These are phyloP conservation scores for Bombus breviceps DNA, from an alignment of 1,140 invertebrate species.

Conservation along the genomic window DNA sequence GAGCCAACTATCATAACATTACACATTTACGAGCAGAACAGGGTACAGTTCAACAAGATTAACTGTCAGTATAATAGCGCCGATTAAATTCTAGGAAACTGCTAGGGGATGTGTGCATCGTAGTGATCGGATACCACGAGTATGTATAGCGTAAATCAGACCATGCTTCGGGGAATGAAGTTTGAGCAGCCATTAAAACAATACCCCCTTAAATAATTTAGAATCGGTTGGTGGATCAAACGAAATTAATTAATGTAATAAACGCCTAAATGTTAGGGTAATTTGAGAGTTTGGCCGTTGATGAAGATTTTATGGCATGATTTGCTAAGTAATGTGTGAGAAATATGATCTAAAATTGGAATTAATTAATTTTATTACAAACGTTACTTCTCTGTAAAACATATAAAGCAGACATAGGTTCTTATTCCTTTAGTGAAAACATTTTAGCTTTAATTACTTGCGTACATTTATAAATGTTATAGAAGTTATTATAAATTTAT, in stretches of 20 bases:
- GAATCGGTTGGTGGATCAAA: background rate
- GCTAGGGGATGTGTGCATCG: slow-evolving; percentile 18
- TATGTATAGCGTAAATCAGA: slow-evolving; percentile 9
- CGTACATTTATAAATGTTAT: too few relatives aligned
- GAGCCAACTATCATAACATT: slow-evolving; percentile 13
- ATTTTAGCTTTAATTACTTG: background rate
- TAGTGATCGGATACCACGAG: slow-evolving; percentile 12
- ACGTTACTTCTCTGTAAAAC: background rate
- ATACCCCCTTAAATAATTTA: background rate
- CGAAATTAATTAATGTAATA: background rate
- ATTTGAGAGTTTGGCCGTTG: background rate
- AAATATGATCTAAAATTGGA: background rate
- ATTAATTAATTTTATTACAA: background rate
- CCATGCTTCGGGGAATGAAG: background rate
- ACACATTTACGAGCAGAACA: slow-evolving; percentile 30
- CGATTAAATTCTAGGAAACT: slow-evolving; percentile 52
- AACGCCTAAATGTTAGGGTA: background rate
- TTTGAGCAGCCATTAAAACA: slow-evolving; percentile 2
- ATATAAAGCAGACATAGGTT: background rate
- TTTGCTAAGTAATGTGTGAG: background rate
- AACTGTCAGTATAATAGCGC: slow-evolving; percentile 46
- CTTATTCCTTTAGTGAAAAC: background rate
- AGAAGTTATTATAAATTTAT: too few relatives aligned
- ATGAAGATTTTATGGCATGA: background rate
- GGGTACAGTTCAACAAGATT: slow-evolving; percentile 28